Conservation (phyloP, 2,113 vertebrate species). For the Mixornis gularis region DNA sequence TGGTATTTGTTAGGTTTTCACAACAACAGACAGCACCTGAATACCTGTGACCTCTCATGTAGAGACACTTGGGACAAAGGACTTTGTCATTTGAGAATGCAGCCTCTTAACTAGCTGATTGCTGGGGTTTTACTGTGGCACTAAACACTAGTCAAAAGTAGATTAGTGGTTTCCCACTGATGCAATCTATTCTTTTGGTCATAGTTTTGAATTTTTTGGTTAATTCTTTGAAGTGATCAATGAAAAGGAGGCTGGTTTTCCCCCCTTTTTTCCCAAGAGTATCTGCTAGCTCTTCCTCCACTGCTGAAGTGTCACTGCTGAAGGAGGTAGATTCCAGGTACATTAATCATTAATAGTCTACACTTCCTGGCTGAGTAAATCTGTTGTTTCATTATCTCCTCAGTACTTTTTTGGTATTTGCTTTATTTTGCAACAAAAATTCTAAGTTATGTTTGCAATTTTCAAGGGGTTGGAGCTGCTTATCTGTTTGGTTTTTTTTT, state of each 20-base stretch:
- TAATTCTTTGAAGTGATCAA: not conserved
- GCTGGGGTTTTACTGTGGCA: not conserved
- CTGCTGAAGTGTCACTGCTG: not conserved
- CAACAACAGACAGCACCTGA: not conserved
- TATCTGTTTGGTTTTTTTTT: not conserved
- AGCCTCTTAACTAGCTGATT: not conserved
- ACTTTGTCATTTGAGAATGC: not conserved
- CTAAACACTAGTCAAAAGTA: not conserved
- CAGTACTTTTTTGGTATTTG: not conserved
- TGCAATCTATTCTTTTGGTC: not conserved
- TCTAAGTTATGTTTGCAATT: not conserved
- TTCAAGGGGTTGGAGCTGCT: not conserved
- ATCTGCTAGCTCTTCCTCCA: not conserved
- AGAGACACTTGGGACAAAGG: not conserved
- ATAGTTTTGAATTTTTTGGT: not conserved
- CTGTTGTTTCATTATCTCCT: not conserved
- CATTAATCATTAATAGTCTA: not conserved
- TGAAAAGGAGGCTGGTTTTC: not conserved
- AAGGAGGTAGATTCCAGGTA: not conserved
- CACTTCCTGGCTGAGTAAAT: not conserved
- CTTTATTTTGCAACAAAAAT: not conserved
- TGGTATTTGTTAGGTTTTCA: not conserved
- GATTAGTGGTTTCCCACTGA: not conserved
- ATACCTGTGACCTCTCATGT: not conserved
- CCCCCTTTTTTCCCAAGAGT: not conserved